Base-by-base conservation (phyloP, 2,888 invertebrate genomes). In the Malthinus seriepunctatus region DNA sequence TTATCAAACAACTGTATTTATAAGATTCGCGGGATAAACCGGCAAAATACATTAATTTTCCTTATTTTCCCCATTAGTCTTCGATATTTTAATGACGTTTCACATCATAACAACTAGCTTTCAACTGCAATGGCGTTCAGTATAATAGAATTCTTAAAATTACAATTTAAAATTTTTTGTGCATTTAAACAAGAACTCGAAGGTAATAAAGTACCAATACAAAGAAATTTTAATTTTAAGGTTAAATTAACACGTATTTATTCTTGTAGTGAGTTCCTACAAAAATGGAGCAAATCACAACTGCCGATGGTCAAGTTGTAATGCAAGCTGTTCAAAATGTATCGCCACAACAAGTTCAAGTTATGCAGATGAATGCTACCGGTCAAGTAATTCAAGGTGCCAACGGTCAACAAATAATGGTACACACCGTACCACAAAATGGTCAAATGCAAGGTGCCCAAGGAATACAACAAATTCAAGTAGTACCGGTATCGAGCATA, bases 381-480 rank as follows among this genome's bases (percentile, higher is more conserved):
- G 83, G 86, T 0, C 87, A 88, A 68, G 84, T 88, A 70, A 83
- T 88, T 56, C 87, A 87, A 69, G 85, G 86, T 0, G 83, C 86
- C 0, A 86, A 85, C 55, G 87, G 88, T 0, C 88, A 89, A 73
- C 89, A 88, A 72, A 87, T 89, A 37, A 85, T 89, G 72, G 85
- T 89, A 0, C 89, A 89, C 69, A 78, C 87, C 0, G 83, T 89
- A 65, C 86, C 87, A 0, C 82, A 86, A 11, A 79, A 80, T 34
- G 80, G 80, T 1, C 85, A 83, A 57, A 84, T 89, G 67, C 87
- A 87, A 5, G 84, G 83, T 63, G 83, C 85, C 0, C 86, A 86
- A 65, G 84, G 84, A 46, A 70, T 88, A 32, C 87, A 87, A 71
- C 89, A 89, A 67, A 82, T 91, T 33, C 90, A 90, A 81, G 88